Base-by-base conservation (phyloP, 2,888 invertebrate genomes). In the Leptogaster cylindrica region DNA sequence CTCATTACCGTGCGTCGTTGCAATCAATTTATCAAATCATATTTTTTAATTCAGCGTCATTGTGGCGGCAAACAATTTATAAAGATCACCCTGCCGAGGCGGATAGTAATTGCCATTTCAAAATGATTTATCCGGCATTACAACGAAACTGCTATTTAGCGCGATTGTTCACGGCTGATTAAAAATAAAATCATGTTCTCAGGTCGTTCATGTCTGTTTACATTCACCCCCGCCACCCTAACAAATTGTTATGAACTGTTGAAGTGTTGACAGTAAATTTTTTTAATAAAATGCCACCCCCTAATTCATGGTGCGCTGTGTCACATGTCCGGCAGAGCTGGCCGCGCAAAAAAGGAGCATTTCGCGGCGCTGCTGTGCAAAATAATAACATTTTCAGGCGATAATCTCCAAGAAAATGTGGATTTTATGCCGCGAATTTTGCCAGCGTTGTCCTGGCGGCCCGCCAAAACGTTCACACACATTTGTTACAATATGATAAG, bases 401-500 rank as follows among this genome's bases (percentile, higher is more conserved):
- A 44, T 61, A 61, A 61, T 61, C 61, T 44, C 28, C 44, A 61
- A 6, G 23, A 61, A 61, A 61, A 44, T 20, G 44, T 61, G 44
- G n/a, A 61, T 41, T 6, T 20, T 14, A 7, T 8, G 10, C 31
- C 31, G 31, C 31, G 31, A 6, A n/a, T 52, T 51, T n/a, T 46
- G 18, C 46, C 44, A 52, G 65, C 51, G 52, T 52, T 65, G 51
- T 12, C 28, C 44, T 65, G 65, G 65, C 39, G 28, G n/a, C 10
- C 25, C 12, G 28, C 65, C 65, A 65, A 52, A 20, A 39, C 27
- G 41, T 52, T 41, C 51, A 31, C 51, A 51, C 51, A 52, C 65
- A 65, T 65, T 65, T 52, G 28, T 65, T 65, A 65, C 28, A 41
- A 52, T 65, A 65, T 65, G 65, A 65, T 65, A 65, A 51, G 65